Evolutionary conservation across 2,113 vertebrate genomes (phyloP).

Genomic region (Acanthochromis polyacanthus): DNA sequence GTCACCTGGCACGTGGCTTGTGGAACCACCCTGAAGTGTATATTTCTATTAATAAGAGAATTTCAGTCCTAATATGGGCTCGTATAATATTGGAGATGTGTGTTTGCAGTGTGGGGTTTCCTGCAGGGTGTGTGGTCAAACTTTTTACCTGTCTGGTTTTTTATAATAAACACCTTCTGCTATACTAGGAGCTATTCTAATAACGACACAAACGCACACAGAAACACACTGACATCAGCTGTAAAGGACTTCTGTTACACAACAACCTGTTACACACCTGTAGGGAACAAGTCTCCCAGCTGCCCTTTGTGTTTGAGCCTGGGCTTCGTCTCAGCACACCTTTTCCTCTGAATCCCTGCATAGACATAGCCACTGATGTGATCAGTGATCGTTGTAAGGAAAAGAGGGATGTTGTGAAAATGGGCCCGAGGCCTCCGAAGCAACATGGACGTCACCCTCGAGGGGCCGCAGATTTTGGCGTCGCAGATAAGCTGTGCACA

Average conservation of each 20-base stretch:
- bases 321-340: constrained; percentile 33
- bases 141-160: constrained; percentile 40
- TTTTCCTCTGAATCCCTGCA: constrained; percentile 38
- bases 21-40: constrained; percentile 61
- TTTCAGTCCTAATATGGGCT: constrained; percentile 30
- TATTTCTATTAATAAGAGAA: constrained; percentile 60
- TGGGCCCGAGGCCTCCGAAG: constrained; percentile 27
- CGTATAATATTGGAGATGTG: constrained; percentile 34
- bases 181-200: constrained; percentile 50
- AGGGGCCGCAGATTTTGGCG: constrained; percentile 37
- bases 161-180: constrained; percentile 44
- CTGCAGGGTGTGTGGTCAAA: constrained; percentile 57
- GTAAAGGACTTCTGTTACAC: constrained; percentile 70
- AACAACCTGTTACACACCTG: constrained; percentile 63
- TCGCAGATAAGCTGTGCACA: constrained; percentile 85
- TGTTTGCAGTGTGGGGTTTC: constrained; percentile 34
- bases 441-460: constrained; percentile 24
- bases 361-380: constrained; percentile 51
- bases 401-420: constrained; percentile 22
- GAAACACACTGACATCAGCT: constrained; percentile 37
- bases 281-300: constrained; percentile 56
- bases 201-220: constrained; percentile 29
- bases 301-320: constrained; percentile 64
- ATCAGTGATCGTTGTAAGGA: constrained; percentile 40
- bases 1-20: constrained; percentile 32